Evolutionary conservation across 2,797 vertebrate species (phyloP).

Genomic region (Rhincodon typus): DNA sequence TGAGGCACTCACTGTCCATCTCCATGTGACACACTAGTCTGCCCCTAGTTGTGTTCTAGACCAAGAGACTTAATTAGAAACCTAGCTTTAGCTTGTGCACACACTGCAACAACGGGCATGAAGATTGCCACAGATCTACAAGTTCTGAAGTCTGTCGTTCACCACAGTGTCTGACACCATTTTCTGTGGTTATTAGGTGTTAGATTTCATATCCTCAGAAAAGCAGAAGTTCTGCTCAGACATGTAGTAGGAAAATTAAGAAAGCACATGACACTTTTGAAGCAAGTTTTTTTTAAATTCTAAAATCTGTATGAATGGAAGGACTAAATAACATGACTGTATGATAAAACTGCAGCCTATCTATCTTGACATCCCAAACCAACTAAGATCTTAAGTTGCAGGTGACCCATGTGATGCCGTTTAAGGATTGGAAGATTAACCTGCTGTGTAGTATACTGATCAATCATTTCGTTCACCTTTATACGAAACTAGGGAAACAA

Average conservation of each 20-base stretch:
- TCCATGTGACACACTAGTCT: too few species aligned
- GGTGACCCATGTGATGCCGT: neutral
- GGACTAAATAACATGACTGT: neutral
- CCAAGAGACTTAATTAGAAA: neutral
- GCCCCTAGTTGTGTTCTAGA: neutral
- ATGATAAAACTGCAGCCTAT: neutral
- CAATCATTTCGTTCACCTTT: neutral
- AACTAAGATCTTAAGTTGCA: neutral
- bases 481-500: neutral
- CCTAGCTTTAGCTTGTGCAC: neutral
- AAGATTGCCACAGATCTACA: neutral
- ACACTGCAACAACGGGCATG: neutral
- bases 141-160: neutral
- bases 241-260: neutral
- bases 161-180: constrained; percentile 33
- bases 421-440: neutral
- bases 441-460: neutral
- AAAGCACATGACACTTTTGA: neutral
- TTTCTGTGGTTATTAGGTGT: constrained; percentile 24
- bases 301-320: neutral
- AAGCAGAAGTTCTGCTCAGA: neutral
- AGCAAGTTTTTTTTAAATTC: neutral
- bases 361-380: neutral
- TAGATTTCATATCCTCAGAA: neutral
- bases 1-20: neutral